Conservation (phyloP, 1,140 invertebrate genomes). For the Lepidurus couesii region DNA sequence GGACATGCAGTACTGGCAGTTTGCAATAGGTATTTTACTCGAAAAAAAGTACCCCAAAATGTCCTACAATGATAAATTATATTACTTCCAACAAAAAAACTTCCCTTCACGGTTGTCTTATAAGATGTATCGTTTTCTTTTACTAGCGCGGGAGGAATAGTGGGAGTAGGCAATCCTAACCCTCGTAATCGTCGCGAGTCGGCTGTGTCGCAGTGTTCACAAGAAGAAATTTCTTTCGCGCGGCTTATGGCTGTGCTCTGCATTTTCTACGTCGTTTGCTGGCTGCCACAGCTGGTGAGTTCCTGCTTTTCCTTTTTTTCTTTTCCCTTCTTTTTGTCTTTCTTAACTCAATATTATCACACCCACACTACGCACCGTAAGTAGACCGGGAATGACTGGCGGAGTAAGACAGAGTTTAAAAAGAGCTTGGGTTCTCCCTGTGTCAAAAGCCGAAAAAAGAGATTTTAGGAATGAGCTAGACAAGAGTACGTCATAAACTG, state of each 20-base stretch:
- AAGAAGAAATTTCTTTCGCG: slow-evolving; percentile 74
- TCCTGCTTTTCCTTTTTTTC: background rate
- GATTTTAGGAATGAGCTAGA: background rate
- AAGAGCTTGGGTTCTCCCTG: background rate
- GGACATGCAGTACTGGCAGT: background rate
- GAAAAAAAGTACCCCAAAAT: background rate
- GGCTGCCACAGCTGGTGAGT: slow-evolving; percentile 79
- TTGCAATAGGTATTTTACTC: background rate
- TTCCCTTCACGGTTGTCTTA: background rate
- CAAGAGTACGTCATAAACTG: slow-evolving; percentile 15
- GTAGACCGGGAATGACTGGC: background rate
- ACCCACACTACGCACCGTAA: background rate
- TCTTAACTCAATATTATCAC: background rate
- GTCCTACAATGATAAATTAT: no score
- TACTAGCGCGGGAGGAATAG: slow-evolving; percentile 34
- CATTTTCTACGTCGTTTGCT: slow-evolving; percentile 72
- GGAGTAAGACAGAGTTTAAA: background rate
- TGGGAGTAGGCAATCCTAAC: slow-evolving; percentile 5
- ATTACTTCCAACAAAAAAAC: background rate
- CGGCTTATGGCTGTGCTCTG: slow-evolving; percentile 74
- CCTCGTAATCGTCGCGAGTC: slow-evolving; percentile 19
- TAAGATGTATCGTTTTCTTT: background rate
- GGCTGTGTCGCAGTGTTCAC: slow-evolving; percentile 41
- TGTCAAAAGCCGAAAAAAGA: background rate
- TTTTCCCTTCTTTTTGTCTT: background rate